Percentiles rank a stretch among this genome's conserved stretches.
These are phyloP conservation scores for Helogale parvula DNA, from an alignment of 2,113 vertebrate genomes.

Conservation along the genomic window DNA sequence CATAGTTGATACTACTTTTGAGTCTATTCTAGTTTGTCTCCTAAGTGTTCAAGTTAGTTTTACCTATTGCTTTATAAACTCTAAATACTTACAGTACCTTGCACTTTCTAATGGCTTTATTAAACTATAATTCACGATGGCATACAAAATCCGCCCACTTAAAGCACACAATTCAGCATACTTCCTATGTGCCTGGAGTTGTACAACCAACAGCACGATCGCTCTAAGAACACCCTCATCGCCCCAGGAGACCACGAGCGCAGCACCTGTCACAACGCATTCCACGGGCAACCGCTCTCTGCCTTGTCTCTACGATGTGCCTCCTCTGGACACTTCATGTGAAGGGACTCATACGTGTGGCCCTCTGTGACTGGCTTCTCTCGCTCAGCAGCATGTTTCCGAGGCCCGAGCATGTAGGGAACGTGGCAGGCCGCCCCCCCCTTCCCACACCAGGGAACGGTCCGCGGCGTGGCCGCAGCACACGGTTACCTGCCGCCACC, in stretches of 20 bases:
- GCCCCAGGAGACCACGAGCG: background rate
- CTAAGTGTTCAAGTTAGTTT: background rate
- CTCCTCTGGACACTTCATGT: background rate
- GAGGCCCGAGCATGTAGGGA: background rate
- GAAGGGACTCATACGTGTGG: rapidly evolving
- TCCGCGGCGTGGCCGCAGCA: rapidly evolving
- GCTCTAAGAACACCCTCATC: background rate
- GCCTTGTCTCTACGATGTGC: background rate
- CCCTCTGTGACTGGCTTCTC: background rate
- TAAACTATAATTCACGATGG: background rate
- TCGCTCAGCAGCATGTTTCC: rapidly evolving
- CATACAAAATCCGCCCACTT: background rate
- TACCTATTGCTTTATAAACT: background rate
- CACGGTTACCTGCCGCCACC: no score
- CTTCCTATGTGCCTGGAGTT: background rate
- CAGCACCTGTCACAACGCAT: background rate
- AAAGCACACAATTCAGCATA: background rate
- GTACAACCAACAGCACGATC: background rate
- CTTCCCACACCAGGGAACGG: rapidly evolving
- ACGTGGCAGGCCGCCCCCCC: rapidly evolving
- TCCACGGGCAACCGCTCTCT: background rate
- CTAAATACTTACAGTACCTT: background rate
- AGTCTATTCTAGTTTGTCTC: background rate
- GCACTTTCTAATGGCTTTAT: background rate
- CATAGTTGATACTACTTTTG: background rate